Conservation (phyloP, 2,888 invertebrate genomes). For the Pyrrhopygopsis socrates region DNA sequence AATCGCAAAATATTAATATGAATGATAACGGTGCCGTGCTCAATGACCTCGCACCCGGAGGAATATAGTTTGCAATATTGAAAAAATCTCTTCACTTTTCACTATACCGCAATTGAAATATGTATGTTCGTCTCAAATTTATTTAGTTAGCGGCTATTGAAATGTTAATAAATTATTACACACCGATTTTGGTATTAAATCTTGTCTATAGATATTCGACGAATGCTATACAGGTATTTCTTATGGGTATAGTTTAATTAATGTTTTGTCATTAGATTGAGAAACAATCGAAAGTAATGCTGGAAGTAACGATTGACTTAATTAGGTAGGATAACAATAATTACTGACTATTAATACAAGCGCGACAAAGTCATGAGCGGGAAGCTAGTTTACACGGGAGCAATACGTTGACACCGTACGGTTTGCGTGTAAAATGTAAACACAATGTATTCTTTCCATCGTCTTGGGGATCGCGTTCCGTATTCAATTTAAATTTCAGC, state of each 20-base stretch:
- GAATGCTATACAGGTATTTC: no score
- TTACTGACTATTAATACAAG: no score
- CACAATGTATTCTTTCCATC: constrained; percentile 53
- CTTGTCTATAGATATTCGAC: no score
- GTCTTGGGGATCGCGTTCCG: constrained; percentile 43
- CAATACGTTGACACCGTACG: constrained; percentile 29
- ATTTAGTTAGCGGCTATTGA: no score
- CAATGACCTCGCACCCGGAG: constrained; percentile 21
- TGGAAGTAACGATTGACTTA: no score
- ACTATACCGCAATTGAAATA: neutral
- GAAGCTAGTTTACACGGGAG: constrained; percentile 15
- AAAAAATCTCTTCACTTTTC: neutral
- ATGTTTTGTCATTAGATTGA: no score
- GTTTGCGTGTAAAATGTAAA: constrained; percentile 45
- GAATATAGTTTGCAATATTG: constrained; percentile 19
- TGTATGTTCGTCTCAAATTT: constrained; percentile 3
- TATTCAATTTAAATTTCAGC: constrained; percentile 81
- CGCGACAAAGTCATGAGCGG: neutral
- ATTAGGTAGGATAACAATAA: no score
- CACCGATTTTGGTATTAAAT: no score
- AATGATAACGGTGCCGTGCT: constrained; percentile 21
- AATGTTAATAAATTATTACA: no score
- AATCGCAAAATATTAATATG: constrained; percentile 42
- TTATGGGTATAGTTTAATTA: no score
- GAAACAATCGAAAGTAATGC: no score